phyloP scores from a whole-genome alignment of 2,888 invertebrate genomes.

The Zelleria hepariella region DNA sequence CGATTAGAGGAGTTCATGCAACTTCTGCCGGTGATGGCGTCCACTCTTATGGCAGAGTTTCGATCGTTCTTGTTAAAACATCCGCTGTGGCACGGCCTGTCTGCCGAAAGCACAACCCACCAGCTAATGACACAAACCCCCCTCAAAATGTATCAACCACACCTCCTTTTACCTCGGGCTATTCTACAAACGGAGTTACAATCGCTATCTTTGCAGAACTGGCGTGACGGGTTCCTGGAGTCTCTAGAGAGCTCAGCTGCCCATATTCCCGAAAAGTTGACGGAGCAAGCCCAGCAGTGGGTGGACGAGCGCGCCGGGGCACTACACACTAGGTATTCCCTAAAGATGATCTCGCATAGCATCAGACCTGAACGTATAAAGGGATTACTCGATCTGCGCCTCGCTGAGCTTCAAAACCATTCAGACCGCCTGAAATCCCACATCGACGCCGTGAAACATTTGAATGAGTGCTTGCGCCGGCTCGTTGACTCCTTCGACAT shows the following conservation, averaged over 20 bases:
- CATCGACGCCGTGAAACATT: slow-evolving; percentile 33
- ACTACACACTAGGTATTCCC: slow-evolving; percentile 39
- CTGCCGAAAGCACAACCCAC: neutral
- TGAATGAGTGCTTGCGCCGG: slow-evolving; percentile 35
- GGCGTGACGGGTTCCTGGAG: slow-evolving; percentile 53
- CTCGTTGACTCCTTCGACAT: slow-evolving; percentile 29
- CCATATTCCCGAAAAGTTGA: slow-evolving; percentile 36
- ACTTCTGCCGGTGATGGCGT: slow-evolving; percentile 30
- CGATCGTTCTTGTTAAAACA: slow-evolving; percentile 42
- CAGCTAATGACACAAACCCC: neutral
- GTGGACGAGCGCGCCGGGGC: slow-evolving; percentile 34
- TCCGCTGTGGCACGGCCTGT: slow-evolving; percentile 19
- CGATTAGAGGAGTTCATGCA: slow-evolving; percentile 45
- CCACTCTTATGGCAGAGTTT: slow-evolving; percentile 41
- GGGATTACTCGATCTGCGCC: slow-evolving; percentile 32
- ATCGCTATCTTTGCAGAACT: slow-evolving; percentile 37
- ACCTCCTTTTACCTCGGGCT: slow-evolving; percentile 12
- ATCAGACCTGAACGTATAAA: slow-evolving; percentile 43
- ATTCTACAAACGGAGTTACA: slow-evolving; percentile 46
- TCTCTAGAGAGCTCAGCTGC: slow-evolving; percentile 38
- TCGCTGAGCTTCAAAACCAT: slow-evolving; percentile 38
- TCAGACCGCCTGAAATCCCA: slow-evolving; percentile 42
- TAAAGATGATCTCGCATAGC: slow-evolving; percentile 45
- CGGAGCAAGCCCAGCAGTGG: slow-evolving; percentile 39
- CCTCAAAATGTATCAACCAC: neutral